Base-by-base conservation (phyloP, 2,113 vertebrate genomes). In the Triplophysa dalaica region DNA sequence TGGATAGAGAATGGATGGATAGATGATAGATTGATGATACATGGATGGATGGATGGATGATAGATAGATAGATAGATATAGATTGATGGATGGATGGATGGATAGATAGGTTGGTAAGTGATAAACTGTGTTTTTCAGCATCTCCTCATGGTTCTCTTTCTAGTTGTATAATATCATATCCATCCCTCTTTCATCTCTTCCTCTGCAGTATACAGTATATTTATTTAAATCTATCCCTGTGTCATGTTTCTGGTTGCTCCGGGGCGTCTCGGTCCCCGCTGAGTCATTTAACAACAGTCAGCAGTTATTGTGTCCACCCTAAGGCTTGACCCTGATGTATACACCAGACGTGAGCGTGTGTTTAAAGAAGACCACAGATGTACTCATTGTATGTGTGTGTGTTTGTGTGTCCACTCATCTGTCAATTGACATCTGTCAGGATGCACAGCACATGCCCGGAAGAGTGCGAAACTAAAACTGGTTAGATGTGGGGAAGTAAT, bases 281-380 rank as follows among this genome's bases (percentile, higher is more conserved):
- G 64, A 17, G 41, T 3, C 76, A 29, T 56, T 78, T 54, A 79
- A 19, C 17, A 79, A 43, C 58, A 5, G 10, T 70, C 77, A 78
- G 56, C 43, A 54, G 43, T 43, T 22, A 60, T 73, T 73, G 54
- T 73, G 70, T 29, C n/a, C 70, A 73, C 33, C 70, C 54, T 73
- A n/a, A 54, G 33, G 29, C 12, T 43, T 43, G 29, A 41, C 2
- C 50, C 60, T 29, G 43, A 14, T 68, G 41, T 48, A 45, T 61
- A 61, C 77, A 22, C 17, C 38, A n/a, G 16, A 21, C 8, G 10
- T 72, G 50, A 56, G 64, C 58, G 33, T 43, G 50, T 68, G 64
- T 45, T 38, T 45, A 43, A 45, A 26, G 12, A 58, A 68, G 19
- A 12, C 29, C 24, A 43, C 56, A 68, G 64, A 33, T 8, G 19